A percentile compares a stretch with the other conserved stretches of the same genome.
These are phyloP conservation scores for Propithecus coquereli DNA, from an alignment of 2,113 vertebrate species.

Conservation along the genomic window DNA sequence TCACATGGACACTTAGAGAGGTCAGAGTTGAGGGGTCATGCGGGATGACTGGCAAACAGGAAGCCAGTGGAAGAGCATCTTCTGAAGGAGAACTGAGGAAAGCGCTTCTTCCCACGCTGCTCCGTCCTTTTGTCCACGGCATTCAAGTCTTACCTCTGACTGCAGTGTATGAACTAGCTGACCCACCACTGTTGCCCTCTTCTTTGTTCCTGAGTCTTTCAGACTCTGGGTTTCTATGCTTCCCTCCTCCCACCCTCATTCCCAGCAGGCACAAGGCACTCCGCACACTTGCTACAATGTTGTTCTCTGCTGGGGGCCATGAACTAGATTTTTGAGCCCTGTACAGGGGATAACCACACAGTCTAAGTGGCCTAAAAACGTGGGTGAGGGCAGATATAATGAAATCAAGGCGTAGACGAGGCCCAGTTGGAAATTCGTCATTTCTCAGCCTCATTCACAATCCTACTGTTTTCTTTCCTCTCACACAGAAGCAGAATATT, in stretches of 20 bases:
- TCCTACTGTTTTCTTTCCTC: neutral
- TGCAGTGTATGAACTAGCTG: neutral
- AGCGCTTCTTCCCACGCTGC: neutral
- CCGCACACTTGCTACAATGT: accelerated
- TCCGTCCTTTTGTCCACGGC: neutral
- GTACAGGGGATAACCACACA: neutral
- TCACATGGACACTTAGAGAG: neutral
- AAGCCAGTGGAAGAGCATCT: no score
- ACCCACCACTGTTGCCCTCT: neutral
- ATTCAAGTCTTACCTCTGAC: neutral
- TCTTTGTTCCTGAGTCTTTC: neutral
- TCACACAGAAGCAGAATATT: neutral
- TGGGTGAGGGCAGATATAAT: neutral
- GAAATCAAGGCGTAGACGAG: neutral
- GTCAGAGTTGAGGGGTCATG: no score
- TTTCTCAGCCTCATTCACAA: neutral
- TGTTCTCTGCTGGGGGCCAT: neutral
- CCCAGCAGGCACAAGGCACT: neutral
- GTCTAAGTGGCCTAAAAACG: neutral
- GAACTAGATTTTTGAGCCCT: neutral
- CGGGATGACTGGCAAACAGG: neutral
- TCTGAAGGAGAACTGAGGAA: neutral
- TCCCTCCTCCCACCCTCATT: neutral
- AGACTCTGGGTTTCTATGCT: neutral
- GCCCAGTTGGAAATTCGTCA: neutral